Evolutionary conservation across 2,113 vertebrate genomes (phyloP).

Genomic region (Pica pica): DNA sequence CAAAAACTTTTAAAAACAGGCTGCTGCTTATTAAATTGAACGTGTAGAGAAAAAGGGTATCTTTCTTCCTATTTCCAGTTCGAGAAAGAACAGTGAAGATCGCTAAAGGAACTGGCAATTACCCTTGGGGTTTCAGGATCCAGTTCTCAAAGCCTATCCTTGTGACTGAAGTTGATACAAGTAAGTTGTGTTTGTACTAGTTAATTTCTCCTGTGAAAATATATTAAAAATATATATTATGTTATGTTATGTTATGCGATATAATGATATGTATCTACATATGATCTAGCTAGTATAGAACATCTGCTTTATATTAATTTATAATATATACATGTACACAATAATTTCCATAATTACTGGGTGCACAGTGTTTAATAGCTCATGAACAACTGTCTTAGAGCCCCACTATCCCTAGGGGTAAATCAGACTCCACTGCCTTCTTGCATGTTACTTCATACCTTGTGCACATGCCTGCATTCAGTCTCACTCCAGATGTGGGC

Average conservation of each 20-base stretch:
- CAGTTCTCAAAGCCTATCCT: conserved; percentile 92
- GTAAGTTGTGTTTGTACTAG: conserved; percentile 70
- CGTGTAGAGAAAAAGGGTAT: neutral
- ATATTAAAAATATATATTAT: neutral
- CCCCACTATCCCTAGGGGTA: neutral
- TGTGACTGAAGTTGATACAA: conserved; percentile 92
- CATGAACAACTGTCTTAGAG: neutral
- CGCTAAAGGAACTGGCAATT: conserved; percentile 82
- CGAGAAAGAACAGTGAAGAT: conserved; percentile 86
- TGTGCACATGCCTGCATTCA: neutral
- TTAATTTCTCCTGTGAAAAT: neutral
- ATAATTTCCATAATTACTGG: neutral
- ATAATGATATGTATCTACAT: neutral
- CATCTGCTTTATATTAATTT: neutral
- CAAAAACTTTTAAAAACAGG: neutral
- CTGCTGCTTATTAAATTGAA: neutral
- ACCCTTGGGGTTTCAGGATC: conserved; percentile 91
- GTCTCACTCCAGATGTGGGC: neutral
- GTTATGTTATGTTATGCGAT: too few relatives aligned
- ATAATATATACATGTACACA: neutral
- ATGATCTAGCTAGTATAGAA: neutral
- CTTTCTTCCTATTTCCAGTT: conserved; percentile 69
- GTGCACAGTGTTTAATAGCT: neutral
- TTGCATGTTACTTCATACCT: neutral
- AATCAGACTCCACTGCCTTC: neutral